A percentile compares a stretch with the other conserved stretches of the same genome.
These are phyloP conservation scores for Endotricha flammealis DNA, from an alignment of 2,888 invertebrate species.

Conservation along the genomic window DNA sequence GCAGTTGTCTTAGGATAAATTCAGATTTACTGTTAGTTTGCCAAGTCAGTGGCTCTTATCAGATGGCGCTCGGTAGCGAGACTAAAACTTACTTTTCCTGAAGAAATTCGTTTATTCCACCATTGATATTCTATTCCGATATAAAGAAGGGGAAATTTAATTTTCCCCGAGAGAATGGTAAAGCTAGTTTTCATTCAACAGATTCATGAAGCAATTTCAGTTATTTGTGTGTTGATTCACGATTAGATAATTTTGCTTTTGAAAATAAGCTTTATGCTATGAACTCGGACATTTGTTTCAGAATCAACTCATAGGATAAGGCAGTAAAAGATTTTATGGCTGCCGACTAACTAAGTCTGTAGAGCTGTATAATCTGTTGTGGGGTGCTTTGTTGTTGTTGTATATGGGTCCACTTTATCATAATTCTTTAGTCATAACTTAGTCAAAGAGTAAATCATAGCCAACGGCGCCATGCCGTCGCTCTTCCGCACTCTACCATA, in stretches of 20 bases:
- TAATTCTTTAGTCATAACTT: too few species aligned
- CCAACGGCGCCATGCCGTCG: too few species aligned
- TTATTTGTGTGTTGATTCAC: constrained; percentile 20
- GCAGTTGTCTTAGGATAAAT: not conserved
- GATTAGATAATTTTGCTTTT: constrained; percentile 35
- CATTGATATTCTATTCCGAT: not conserved
- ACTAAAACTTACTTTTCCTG: not conserved
- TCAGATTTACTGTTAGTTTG: not conserved
- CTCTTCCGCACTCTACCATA: too few species aligned
- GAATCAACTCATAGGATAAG: constrained; percentile 55
- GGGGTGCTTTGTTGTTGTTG: too few species aligned
- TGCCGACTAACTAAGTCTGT: too few species aligned
- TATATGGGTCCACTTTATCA: too few species aligned
- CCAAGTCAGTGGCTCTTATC: not conserved
- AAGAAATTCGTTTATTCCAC: not conserved
- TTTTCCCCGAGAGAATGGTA: constrained; percentile 23
- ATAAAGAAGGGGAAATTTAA: constrained; percentile 23
- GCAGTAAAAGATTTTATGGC: constrained; percentile 64
- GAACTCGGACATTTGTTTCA: constrained; percentile 51
- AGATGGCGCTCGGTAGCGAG: not conserved
- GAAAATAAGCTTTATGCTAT: constrained; percentile 37
- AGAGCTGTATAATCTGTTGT: too few species aligned
- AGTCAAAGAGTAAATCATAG: too few species aligned
- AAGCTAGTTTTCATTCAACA: constrained; percentile 16
- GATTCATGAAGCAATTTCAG: constrained; percentile 13